A percentile compares a stretch with the other conserved stretches of the same genome.
phyloP scores from a whole-genome alignment of 1,140 invertebrate species.

The Pachypeltis micranthus region DNA sequence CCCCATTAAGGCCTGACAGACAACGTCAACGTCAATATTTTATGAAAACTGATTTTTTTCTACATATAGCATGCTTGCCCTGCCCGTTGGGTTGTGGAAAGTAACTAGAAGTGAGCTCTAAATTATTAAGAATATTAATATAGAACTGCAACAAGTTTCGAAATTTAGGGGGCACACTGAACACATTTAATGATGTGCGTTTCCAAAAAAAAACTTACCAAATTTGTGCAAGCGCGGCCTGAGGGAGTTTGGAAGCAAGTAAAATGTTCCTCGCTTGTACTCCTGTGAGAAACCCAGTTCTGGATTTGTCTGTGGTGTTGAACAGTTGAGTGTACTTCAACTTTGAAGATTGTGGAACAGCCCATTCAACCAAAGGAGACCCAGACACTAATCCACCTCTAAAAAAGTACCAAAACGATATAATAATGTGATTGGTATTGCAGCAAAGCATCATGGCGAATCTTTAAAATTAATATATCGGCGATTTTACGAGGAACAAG shows the following conservation, averaged over 20 bases:
- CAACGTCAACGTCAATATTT: too few species aligned
- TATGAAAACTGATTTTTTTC: too few species aligned
- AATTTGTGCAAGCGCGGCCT: slow-evolving; percentile 80
- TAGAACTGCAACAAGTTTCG: too few species aligned
- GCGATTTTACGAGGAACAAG: too few species aligned
- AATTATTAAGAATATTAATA: too few species aligned
- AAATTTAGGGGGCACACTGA: not conserved
- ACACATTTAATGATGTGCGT: slow-evolving; percentile 1
- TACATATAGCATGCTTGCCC: too few species aligned
- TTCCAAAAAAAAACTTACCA: slow-evolving; percentile 51
- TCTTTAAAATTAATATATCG: too few species aligned
- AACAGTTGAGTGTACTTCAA: slow-evolving; percentile 92
- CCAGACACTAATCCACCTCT: slow-evolving; percentile 20
- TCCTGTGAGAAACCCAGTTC: slow-evolving; percentile 78
- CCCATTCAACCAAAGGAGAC: slow-evolving; percentile 55
- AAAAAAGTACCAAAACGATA: slow-evolving; percentile 18
- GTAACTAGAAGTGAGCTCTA: too few species aligned
- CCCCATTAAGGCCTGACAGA: too few species aligned
- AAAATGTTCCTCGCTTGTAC: slow-evolving; percentile 87
- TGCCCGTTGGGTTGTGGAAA: too few species aligned
- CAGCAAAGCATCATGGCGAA: too few species aligned
- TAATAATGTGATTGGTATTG: not conserved
- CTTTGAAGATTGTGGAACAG: slow-evolving; percentile 77
- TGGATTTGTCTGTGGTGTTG: slow-evolving; percentile 77
- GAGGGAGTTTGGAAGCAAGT: slow-evolving; percentile 84